phyloP scores from a whole-genome alignment of 2,888 invertebrate species.

The Euzetes globulus region DNA sequence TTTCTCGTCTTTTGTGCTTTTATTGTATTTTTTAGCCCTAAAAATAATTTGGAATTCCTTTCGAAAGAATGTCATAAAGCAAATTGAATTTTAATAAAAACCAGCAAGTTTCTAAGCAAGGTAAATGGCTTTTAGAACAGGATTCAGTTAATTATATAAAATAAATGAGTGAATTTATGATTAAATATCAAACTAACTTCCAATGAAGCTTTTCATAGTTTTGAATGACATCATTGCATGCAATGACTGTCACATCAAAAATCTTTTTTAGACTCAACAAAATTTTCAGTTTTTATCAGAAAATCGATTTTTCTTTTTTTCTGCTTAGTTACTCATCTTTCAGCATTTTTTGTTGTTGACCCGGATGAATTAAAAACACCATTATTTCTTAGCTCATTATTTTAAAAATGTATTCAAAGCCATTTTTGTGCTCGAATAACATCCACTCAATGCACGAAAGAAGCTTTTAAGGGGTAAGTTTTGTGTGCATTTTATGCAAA shows the following conservation, averaged over 20 bases:
- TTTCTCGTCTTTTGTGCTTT: no score
- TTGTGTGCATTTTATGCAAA: constrained; percentile 26
- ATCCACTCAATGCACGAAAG: neutral
- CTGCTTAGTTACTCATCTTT: no score
- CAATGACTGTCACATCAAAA: neutral
- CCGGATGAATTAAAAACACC: neutral
- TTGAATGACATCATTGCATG: neutral
- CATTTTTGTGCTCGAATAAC: neutral
- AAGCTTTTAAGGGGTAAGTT: constrained; percentile 16
- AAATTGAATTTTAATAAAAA: neutral
- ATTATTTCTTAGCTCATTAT: neutral
- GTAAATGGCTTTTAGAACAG: no score
- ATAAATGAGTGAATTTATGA: neutral
- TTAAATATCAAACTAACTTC: neutral
- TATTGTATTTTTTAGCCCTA: no score
- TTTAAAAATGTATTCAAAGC: neutral
- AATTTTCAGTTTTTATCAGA: neutral
- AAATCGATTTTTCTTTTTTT: neutral
- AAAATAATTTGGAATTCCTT: neutral
- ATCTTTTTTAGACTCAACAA: neutral
- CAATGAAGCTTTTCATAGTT: neutral
- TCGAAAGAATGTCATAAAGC: neutral
- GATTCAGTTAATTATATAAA: no score
- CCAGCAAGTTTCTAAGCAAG: no score
- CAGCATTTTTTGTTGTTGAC: neutral